Percentiles rank a stretch among this genome's conserved stretches.
These are phyloP conservation scores for Metallyticus violacea DNA, from an alignment of 2,888 invertebrate species.

Conservation along the genomic window DNA sequence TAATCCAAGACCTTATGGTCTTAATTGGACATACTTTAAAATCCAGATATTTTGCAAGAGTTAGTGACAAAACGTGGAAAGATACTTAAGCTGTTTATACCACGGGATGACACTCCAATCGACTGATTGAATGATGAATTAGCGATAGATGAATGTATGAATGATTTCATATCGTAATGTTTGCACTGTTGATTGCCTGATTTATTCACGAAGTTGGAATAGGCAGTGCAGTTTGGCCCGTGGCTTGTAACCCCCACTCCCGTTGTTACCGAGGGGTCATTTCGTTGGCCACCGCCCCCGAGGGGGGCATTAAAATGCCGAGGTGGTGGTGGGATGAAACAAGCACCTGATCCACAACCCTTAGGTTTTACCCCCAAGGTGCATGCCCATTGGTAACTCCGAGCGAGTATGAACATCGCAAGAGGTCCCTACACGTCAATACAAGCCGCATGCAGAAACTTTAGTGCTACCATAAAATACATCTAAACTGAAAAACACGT, in stretches of 20 bases:
- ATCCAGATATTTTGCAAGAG: too few relatives aligned
- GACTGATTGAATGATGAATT: neutral
- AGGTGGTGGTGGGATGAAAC: conserved; percentile 14
- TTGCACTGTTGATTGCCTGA: neutral
- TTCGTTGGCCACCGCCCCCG: conserved; percentile 26
- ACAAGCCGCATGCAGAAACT: too few relatives aligned
- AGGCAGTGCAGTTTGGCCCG: neutral
- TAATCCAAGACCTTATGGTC: too few relatives aligned
- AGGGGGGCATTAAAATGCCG: conserved; percentile 29
- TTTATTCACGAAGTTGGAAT: neutral
- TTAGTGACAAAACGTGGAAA: too few relatives aligned
- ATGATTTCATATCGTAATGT: neutral
- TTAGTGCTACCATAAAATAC: too few relatives aligned
- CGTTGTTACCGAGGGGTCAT: conserved; percentile 21
- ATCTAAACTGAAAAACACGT: too few relatives aligned
- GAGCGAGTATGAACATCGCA: too few relatives aligned
- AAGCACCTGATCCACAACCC: conserved; percentile 16
- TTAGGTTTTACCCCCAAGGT: neutral
- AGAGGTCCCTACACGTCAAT: too few relatives aligned
- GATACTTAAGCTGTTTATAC: too few relatives aligned
- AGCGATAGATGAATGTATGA: neutral
- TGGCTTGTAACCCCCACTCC: neutral
- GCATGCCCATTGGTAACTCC: too few relatives aligned
- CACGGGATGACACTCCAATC: neutral
- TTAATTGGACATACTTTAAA: too few relatives aligned